These are phyloP conservation scores for Mythimna ferrago DNA, from an alignment of 2,888 invertebrate species.

Conservation along the genomic window DNA sequence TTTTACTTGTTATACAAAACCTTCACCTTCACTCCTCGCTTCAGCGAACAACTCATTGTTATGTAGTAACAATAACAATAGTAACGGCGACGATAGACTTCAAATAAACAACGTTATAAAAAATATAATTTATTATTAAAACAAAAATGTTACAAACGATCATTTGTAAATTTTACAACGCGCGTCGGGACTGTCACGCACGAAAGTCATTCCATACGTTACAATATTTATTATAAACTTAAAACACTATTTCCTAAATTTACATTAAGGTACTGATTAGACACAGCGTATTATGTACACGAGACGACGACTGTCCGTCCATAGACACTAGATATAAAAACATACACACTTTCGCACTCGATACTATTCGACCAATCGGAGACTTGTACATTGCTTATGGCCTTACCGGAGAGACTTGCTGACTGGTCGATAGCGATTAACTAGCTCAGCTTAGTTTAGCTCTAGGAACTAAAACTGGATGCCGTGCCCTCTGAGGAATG, in stretches of 20 bases:
- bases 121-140: constrained; percentile 90
- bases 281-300: constrained; percentile 84
- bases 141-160: constrained; percentile 86
- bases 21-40: constrained; percentile 49
- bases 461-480: constrained; percentile 90
- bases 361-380: constrained; percentile 74
- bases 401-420: constrained; percentile 70
- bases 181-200: constrained; percentile 76
- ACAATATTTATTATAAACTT: constrained; percentile 74
- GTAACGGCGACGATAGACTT: constrained; percentile 10
- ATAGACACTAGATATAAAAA: constrained; percentile 68
- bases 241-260: constrained; percentile 81
- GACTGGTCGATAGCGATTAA: constrained; percentile 75
- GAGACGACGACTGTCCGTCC: constrained; percentile 75
- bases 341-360: constrained; percentile 71
- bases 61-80: background rate
- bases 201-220: constrained; percentile 71
- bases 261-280: constrained; percentile 87
- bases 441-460: constrained; percentile 73
- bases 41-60: constrained; percentile 24
- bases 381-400: constrained; percentile 79
- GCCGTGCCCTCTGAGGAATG: constrained; percentile 94
- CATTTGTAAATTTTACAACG: constrained; percentile 79
- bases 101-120: constrained; percentile 72
- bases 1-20: constrained; percentile 19